Base-by-base conservation (phyloP, 2,888 invertebrate genomes). In the Rotaria magnacalcarata region DNA sequence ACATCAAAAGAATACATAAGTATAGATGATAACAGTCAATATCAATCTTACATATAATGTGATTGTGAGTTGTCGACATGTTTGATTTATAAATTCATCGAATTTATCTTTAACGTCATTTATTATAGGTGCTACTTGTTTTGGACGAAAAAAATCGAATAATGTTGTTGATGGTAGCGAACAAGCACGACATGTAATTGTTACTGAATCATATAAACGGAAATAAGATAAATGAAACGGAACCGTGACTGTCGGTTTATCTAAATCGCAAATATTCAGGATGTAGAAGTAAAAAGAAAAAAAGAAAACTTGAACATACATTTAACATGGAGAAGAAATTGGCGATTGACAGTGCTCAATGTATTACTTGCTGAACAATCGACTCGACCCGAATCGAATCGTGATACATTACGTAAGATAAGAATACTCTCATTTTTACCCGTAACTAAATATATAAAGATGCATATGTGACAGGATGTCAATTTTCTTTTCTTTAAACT, bases 311-410 rank as follows among this genome's bases (percentile, higher is more conserved):
- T 19, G 5, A 14, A 43, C 47, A 47, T 80, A 80, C 80, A 80
- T 80, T 80, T 80, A n/a, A 80, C 43, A 47, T 80, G 24, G 24
- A 80, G 80, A 80, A 80, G 80, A 80, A 80, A 80, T 80, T 80
- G 80, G 47, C 80, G 80, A 47, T 47, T 80, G 19, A 80, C 80
- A n/a, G 43, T 80, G n/a, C 80, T 80, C n/a, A 80, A 80, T 47
- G 43, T 14, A 47, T 80, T 80, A 19, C 41, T 47, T 7, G 80
- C 80, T n/a, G 47, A 47, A 80, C 80, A 80, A 47, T 80, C 80
- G 10, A 80, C 80, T 24, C 80, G 80, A 11, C 80, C 80, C 24
- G 47, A 47, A 43, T 80, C 80, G n/a, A 47, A 47, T 21, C 80
- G 43, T 80, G 80, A 80, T n/a, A n/a, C 47, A 80, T 80, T 80